These are phyloP conservation scores for Sicus ferrugineus DNA, from an alignment of 2,888 invertebrate genomes.

Conservation along the genomic window DNA sequence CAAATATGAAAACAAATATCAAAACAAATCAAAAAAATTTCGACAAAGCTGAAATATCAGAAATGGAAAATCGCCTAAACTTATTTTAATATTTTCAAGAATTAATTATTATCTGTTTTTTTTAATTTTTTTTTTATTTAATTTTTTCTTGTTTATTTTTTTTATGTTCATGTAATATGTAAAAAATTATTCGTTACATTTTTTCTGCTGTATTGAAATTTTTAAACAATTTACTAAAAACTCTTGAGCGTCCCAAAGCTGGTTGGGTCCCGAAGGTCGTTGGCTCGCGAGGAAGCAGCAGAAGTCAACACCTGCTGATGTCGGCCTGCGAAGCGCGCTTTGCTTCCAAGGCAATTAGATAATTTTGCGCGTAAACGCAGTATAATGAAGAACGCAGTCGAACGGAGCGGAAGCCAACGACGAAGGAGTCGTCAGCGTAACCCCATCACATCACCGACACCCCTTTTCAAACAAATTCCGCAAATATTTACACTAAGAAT, in stretches of 20 bases:
- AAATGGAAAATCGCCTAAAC: too few relatives aligned
- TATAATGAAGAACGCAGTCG: conserved; percentile 50
- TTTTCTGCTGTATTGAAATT: too few relatives aligned
- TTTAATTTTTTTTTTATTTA: not conserved
- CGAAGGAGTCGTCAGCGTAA: too few relatives aligned
- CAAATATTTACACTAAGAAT: conserved; percentile 61
- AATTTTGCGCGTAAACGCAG: conserved; percentile 53
- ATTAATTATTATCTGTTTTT: not conserved
- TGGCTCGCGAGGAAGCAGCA: not conserved
- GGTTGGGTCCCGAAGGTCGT: not conserved
- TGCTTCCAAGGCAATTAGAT: conserved; percentile 61
- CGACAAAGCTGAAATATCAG: too few relatives aligned
- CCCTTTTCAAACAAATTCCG: conserved; percentile 53
- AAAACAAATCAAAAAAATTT: too few relatives aligned
- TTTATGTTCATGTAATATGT: not conserved
- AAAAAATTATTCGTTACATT: too few relatives aligned
- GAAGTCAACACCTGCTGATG: conserved; percentile 11
- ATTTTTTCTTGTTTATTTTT: not conserved
- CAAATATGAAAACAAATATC: too few relatives aligned
- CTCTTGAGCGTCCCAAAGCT: too few relatives aligned
- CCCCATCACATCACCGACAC: conserved; percentile 30
- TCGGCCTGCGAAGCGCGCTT: conserved; percentile 40
- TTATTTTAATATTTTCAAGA: too few relatives aligned
- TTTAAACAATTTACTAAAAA: too few relatives aligned
- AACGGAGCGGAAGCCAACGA: not conserved